Evolutionary conservation across 2,113 vertebrate species (phyloP), one percentile per base, ranked within the genome.

Genomic region (Micromys minutus): DNA sequence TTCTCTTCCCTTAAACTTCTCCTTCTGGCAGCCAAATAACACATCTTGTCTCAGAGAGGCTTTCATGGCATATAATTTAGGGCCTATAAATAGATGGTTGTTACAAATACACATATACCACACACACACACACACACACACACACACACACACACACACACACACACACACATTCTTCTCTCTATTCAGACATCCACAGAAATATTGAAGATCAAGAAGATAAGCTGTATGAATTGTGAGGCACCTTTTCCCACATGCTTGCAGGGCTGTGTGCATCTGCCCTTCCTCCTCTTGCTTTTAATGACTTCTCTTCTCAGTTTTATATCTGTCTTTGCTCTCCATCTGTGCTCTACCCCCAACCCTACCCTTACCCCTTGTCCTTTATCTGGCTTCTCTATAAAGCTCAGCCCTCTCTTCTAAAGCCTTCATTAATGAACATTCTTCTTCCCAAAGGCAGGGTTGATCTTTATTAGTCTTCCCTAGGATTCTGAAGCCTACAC

Each of bases 31-130:
- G 96, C 94, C 97, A 98, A 98, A 98, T 98, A 98, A 98, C 96
- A 97, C 96, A 97, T 98, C 98, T 98, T 98, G 98, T 98, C 98
- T 98, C 97, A 95, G 97, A 98, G 97, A 98, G 95, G 96, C 5
- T 36, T 98, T 98, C 95, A 36, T 90, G 71, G 97, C 89, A 16
- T 98, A 98, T 99, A 99, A 99, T 99, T 99, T 98, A 96, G 96
- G 96, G 83, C 75, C 98, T 98, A 98, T 98, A 98, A 98, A 99
- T 99, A 99, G 98, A 98, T 97, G 81, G 72, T 98, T 98, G 97
- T 97, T 98, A 97, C 98, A 98, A 98, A 97, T 91, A 91, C 96
- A 65, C 29, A 63, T 8, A 63, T 26, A 63, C 24, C 61, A 63
- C 61, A 92, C 96, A 97, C 91, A 96, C 45, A 92, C 92, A 96